phyloP scores from a whole-genome alignment of 2,888 invertebrate genomes.

The Aphodius sticticus region DNA sequence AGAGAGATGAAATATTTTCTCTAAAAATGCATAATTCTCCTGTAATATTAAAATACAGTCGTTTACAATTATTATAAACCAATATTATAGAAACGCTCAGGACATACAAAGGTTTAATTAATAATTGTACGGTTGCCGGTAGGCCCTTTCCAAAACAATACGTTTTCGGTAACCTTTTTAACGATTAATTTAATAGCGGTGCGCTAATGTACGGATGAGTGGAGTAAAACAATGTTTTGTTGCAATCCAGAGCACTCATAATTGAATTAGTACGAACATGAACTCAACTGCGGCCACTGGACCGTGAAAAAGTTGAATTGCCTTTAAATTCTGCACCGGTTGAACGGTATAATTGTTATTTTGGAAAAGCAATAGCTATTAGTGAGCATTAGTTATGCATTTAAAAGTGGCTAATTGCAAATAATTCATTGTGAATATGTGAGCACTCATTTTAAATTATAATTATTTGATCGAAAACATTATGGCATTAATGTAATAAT shows the following conservation, averaged over 20 bases:
- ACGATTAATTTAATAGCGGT: not conserved
- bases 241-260: not conserved
- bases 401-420: not conserved
- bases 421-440: not conserved
- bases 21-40: no score
- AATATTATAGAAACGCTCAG: not conserved
- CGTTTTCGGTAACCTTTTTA: not conserved
- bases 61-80: not conserved
- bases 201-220: not conserved
- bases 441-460: no score
- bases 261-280: not conserved
- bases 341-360: not conserved
- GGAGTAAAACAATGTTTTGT: not conserved
- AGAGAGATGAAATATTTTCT: no score
- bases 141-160: not conserved
- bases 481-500: no score
- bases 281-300: not conserved
- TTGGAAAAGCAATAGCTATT: not conserved
- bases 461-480: no score
- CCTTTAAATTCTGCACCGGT: not conserved
- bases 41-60: no score
- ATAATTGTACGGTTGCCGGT: not conserved
- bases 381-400: not conserved
- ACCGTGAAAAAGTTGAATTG: not conserved
- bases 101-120: not conserved